Evolutionary conservation across 2,797 vertebrate genomes (phyloP), one percentile per base, ranked within the genome.

Genomic region (Pangasius macronema): DNA sequence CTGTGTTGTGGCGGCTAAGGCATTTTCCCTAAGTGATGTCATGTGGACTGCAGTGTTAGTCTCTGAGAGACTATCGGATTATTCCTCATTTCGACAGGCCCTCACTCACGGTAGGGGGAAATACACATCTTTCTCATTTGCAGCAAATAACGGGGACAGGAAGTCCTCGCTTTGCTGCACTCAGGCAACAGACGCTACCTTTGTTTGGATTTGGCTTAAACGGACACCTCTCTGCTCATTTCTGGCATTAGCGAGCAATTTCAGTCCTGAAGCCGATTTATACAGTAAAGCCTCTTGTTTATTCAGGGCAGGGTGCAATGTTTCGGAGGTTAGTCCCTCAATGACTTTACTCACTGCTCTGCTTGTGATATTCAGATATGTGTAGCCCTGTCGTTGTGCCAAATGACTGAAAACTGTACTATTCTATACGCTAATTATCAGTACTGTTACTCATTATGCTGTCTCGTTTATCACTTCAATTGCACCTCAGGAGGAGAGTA

Each of bases 11-110:
- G 93, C 92, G 91, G 92, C 91, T 93, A 90, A 93, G 95, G 94
- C 93, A 95, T 95, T 95, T 93, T 93, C 92, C 87, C 93, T 94
- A 95, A 95, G 93, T 94, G 94, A 95, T 95, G 94, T 95, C 95
- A 94, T 91, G 92, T 92, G 92, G 93, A 92, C 94, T 92, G 93
- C 93, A 91, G 92, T 89, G 92, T 93, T 92, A 92, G 92, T 93
- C 91, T 92, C 93, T 87, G 88, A 92, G 92, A 93, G 94, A 93
- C 92, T 90, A 88, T 86, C 79, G 90, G 93, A 91, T 91, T 91
- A 92, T 93, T 93, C 91, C 92, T 93, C 93, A 93, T 93, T 92
- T 93, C 91, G 91, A 92, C 91, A 91, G 93, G 90, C 88, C 89
- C 90, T 94, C 87, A 85, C 92, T 93, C 91, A 84, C 88, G 86